phyloP scores from a whole-genome alignment of 2,797 vertebrate species.

The Lagorchestes hirsutus region DNA sequence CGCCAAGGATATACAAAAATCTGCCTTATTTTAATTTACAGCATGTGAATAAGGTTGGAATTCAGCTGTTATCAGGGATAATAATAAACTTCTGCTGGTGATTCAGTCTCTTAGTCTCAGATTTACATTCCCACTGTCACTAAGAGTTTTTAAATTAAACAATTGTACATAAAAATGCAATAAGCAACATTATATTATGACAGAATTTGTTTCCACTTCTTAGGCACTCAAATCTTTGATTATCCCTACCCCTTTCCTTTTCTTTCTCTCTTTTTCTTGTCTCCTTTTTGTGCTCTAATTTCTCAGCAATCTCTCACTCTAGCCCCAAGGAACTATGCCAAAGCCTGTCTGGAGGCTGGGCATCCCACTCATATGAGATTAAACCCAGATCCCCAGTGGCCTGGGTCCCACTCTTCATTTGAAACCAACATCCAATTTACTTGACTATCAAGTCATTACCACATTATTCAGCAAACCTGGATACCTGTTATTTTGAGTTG shows the following conservation, averaged over 20 bases:
- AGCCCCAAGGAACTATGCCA: slow-evolving; percentile 21
- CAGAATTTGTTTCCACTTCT: slow-evolving; percentile 69
- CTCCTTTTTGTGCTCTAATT: not conserved
- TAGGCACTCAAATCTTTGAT: slow-evolving; percentile 48
- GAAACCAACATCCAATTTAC: slow-evolving; percentile 2
- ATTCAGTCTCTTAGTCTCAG: slow-evolving; percentile 77
- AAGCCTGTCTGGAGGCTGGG: slow-evolving; percentile 32
- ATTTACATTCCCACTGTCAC: slow-evolving; percentile 85
- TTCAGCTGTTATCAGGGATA: slow-evolving; percentile 83
- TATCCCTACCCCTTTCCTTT: slow-evolving; percentile 39
- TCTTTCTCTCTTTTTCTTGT: slow-evolving; percentile 50
- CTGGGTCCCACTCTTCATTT: slow-evolving; percentile 34
- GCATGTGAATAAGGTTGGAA: slow-evolving; percentile 80
- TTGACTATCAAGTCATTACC: slow-evolving; percentile 28
- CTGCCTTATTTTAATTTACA: slow-evolving; percentile 77
- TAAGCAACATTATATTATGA: slow-evolving; percentile 81
- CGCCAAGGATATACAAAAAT: slow-evolving; percentile 76
- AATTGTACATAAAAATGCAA: slow-evolving; percentile 83
- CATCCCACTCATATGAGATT: slow-evolving; percentile 42
- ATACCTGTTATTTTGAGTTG: not conserved
- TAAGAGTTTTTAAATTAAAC: slow-evolving; percentile 84
- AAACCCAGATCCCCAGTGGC: slow-evolving; percentile 48
- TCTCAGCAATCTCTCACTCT: not conserved
- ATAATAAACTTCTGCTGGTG: slow-evolving; percentile 85
- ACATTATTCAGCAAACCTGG: not conserved